These are phyloP conservation scores for Zosterops pallidus DNA, from an alignment of 2,113 vertebrate genomes.

Conservation along the genomic window DNA sequence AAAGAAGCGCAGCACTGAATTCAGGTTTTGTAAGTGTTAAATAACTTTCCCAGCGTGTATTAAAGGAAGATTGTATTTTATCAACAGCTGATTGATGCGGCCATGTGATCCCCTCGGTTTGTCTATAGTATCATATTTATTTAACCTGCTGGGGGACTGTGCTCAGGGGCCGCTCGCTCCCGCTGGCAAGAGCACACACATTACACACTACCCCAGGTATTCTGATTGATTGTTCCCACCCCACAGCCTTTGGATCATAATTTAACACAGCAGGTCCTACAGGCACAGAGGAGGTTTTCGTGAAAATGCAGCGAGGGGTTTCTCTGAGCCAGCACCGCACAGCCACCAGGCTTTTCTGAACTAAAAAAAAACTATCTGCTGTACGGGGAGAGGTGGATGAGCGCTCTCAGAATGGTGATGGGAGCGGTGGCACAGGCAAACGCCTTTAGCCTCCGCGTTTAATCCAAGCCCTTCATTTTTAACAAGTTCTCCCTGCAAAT, in stretches of 20 bases:
- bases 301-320: slow-evolving; percentile 67
- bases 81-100: slow-evolving; percentile 88
- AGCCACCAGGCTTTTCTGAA: slow-evolving; percentile 39
- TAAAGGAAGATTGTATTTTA: slow-evolving; percentile 84
- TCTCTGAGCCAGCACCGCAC: slow-evolving; percentile 49
- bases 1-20: slow-evolving; percentile 62
- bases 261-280: slow-evolving; percentile 95
- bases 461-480: slow-evolving; percentile 29
- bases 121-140: slow-evolving; percentile 96
- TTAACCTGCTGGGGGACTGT: slow-evolving; percentile 94
- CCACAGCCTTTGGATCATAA: slow-evolving; percentile 90
- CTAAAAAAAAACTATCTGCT: slow-evolving; percentile 2
- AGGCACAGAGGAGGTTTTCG: slow-evolving; percentile 73
- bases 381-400: background rate
- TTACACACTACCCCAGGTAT: slow-evolving; percentile 91
- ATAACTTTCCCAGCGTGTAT: slow-evolving; percentile 85
- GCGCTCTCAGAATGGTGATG: background rate
- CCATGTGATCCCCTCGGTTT: slow-evolving; percentile 88
- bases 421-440: background rate
- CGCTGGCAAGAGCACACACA: slow-evolving; percentile 89
- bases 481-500: slow-evolving; percentile 29
- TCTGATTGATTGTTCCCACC: slow-evolving; percentile 96
- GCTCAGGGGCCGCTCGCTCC: slow-evolving; percentile 84
- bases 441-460: background rate
- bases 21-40: slow-evolving; percentile 80